A percentile compares a stretch with the other conserved stretches of the same genome.
Evolutionary conservation across 2,888 invertebrate species (phyloP).

Genomic region (Epinotia ramella): DNA sequence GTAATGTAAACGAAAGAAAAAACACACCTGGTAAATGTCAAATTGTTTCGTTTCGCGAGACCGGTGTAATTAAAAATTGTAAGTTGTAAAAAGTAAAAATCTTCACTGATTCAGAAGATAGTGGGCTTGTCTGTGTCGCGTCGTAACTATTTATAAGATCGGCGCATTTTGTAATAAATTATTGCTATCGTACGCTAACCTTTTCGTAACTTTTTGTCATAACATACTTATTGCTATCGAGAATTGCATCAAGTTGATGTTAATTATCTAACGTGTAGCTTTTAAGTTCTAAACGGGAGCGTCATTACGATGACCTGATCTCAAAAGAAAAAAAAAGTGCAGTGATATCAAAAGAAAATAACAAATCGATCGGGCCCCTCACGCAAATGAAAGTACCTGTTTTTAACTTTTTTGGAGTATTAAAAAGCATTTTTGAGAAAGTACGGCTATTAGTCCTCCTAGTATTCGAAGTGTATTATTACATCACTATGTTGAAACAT

Average conservation of each 20-base stretch:
- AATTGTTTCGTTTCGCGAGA: constrained; percentile 47
- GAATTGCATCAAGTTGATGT: neutral
- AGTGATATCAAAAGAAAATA: no score
- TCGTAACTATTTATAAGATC: constrained; percentile 30
- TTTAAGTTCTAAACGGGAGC: no score
- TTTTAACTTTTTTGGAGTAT: no score
- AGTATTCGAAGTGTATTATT: no score
- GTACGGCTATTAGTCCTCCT: no score
- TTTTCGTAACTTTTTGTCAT: neutral
- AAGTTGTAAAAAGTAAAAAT: constrained; percentile 30
- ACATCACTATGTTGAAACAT: no score
- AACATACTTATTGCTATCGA: neutral
- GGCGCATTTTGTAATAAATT: neutral
- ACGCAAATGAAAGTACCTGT: no score
- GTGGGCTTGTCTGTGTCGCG: constrained; percentile 7
- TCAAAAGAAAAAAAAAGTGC: no score
- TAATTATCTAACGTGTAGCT: neutral
- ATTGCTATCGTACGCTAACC: neutral
- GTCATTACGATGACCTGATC: no score
- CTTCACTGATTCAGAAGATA: constrained; percentile 14
- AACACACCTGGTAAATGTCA: constrained; percentile 57
- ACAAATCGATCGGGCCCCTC: no score
- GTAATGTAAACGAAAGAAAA: constrained; percentile 60
- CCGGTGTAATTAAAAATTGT: constrained; percentile 41
- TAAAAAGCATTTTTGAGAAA: no score